phyloP scores from a whole-genome alignment of 2,888 invertebrate genomes.

The Melieria picta region DNA sequence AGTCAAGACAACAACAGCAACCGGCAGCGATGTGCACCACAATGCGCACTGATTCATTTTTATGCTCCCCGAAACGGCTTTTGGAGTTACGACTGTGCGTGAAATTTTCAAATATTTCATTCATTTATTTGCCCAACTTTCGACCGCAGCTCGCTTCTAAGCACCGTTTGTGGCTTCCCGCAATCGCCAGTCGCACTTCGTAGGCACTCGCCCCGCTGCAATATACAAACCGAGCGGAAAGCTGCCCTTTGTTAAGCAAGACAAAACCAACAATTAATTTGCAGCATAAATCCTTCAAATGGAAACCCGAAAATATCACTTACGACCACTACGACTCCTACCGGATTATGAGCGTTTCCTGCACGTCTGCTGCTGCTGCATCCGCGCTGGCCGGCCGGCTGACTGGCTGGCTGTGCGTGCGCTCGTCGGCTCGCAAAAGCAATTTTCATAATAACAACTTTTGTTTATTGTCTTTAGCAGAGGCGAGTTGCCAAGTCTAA shows the following conservation, averaged over 20 bases:
- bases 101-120: too few relatives aligned
- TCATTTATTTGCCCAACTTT: too few relatives aligned
- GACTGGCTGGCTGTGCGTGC: not conserved
- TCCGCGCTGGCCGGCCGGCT: conserved; percentile 1
- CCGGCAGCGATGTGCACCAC: too few relatives aligned
- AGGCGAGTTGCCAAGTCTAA: conserved; percentile 52
- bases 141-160: not conserved
- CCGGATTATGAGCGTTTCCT: too few relatives aligned
- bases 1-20: too few relatives aligned
- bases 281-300: conserved; percentile 52
- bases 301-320: conserved; percentile 30
- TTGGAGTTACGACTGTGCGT: too few relatives aligned
- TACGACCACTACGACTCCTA: conserved; percentile 16
- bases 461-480: conserved; percentile 63
- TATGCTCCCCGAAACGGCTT: too few relatives aligned
- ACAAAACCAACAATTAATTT: conserved; percentile 56
- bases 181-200: too few relatives aligned
- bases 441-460: conserved; percentile 58
- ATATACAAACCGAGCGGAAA: too few relatives aligned
- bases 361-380: not conserved
- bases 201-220: too few relatives aligned
- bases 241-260: conserved; percentile 10
- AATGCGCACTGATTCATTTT: too few relatives aligned
- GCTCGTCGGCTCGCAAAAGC: conserved; percentile 11
- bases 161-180: not conserved